Conservation (phyloP, 2,113 vertebrate species). For the Trinectes maculatus region DNA sequence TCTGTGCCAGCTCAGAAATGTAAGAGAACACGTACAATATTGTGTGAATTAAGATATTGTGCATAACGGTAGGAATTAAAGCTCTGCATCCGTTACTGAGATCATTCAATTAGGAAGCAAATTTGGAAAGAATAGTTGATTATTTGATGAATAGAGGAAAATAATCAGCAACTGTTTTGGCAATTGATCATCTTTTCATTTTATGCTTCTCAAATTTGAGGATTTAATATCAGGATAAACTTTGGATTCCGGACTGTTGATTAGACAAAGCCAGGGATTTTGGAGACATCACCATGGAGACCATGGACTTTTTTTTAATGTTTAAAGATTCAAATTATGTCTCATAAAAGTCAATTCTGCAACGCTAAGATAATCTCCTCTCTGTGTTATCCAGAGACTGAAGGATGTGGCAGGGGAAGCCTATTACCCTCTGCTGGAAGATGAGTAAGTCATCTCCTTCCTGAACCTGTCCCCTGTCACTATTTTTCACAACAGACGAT, state of each 20-base stretch:
- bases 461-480: constrained; percentile 15
- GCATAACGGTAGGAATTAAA: not conserved
- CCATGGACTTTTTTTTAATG: not conserved
- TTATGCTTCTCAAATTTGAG: not conserved
- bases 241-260: not conserved
- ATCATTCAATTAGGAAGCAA: not conserved
- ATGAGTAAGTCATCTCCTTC: constrained; percentile 88
- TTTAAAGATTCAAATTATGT: no score
- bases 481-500: constrained; percentile 19
- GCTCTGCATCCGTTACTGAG: not conserved
- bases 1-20: constrained; percentile 93
- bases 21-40: constrained; percentile 71
- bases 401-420: constrained; percentile 97
- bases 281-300: not conserved
- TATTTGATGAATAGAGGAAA: not conserved
- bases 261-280: not conserved
- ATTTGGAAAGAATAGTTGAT: not conserved
- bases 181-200: not conserved
- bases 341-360: no score
- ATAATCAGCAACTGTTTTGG: no score
- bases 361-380: not conserved
- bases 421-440: constrained; percentile 95
- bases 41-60: not conserved
- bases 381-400: constrained; percentile 84
- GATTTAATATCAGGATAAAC: not conserved